phyloP scores from a whole-genome alignment of 1,140 invertebrate species.

The Drosophila pectinifera region DNA sequence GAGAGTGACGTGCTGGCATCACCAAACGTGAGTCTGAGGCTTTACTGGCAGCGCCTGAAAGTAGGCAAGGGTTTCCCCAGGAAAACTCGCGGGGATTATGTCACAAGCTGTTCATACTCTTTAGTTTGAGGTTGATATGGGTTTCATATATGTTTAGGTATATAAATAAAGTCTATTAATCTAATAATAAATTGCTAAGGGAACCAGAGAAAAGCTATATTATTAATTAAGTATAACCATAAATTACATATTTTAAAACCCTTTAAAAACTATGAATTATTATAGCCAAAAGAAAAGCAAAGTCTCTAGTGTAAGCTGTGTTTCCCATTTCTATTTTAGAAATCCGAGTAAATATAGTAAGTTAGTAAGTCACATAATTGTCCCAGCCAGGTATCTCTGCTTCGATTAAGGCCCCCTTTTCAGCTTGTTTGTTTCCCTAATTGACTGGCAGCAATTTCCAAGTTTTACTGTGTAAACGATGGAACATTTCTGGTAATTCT shows the following conservation, averaged over 20 bases:
- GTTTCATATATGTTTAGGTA: neutral
- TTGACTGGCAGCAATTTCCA: slow-evolving; percentile 29
- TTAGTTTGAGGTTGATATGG: neutral
- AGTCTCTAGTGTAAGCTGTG: too few relatives aligned
- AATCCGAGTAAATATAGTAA: too few relatives aligned
- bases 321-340: too few relatives aligned
- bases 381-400: neutral
- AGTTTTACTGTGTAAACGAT: slow-evolving; percentile 41
- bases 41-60: slow-evolving; percentile 50
- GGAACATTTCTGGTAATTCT: slow-evolving; percentile 60
- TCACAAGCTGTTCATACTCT: neutral
- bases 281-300: too few relatives aligned
- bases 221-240: neutral
- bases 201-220: neutral
- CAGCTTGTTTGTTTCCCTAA: slow-evolving; percentile 41
- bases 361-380: too few relatives aligned
- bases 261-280: too few relatives aligned
- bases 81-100: slow-evolving; percentile 6
- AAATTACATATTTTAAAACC: too few relatives aligned
- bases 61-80: slow-evolving; percentile 37
- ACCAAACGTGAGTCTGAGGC: slow-evolving; percentile 32
- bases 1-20: slow-evolving; percentile 52
- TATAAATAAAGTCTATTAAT: neutral
- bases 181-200: too few relatives aligned
- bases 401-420: neutral